Base-by-base conservation (phyloP, 23 tunicate species). In the Ciona savignyi region DNA sequence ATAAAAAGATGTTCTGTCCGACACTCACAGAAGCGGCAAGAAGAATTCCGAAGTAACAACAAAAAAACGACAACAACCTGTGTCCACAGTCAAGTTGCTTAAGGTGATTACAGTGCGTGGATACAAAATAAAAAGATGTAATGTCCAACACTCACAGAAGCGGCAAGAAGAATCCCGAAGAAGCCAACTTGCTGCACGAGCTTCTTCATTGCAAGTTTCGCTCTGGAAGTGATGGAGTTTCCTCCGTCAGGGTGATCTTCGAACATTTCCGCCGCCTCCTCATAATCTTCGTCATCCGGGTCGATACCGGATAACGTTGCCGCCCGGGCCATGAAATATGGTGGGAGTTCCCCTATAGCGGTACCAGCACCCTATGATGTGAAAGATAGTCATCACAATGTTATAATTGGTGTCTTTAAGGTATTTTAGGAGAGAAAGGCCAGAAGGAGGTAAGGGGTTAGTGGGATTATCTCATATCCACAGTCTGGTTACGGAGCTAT, bases 211-310 rank as follows among this genome's bases (percentile, higher is more conserved):
- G 68, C 81, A 23, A 82, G 67, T 35, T 93, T 93, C 3, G 73
- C 95, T 63, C 85, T 72, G 3, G 83, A 70, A 32, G 63, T 62
- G 25, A 93, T 62, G 23, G 76, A 61, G 9, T 35, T 35, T 32
- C 81, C 86, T 21, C 65, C 80, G 24, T 66, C 75, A 1, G 28
- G 35, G 22, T 48, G 22, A 23, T 81, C 89, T 0, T 74, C 89
- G 29, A 81, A 70, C 84, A 76, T 68, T 30, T 79, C 73, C 27
- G 90, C 88, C 2, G 94, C 94, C 31, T 90, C 97, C 51, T 86
- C 98, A 77, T 86, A 86, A 32, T 93, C 98, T 42, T 93, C 98
- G 74, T 93, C 98, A 82, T 93, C 98, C 0, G 93, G 94, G 61
- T 93, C 98, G 28, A 82, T 80, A 2, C 98, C 98, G 1, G 95